Percentiles rank a stretch among this genome's conserved stretches.
Conservation (phyloP, 2,888 invertebrate genomes). For the Fabriciana adippe region DNA sequence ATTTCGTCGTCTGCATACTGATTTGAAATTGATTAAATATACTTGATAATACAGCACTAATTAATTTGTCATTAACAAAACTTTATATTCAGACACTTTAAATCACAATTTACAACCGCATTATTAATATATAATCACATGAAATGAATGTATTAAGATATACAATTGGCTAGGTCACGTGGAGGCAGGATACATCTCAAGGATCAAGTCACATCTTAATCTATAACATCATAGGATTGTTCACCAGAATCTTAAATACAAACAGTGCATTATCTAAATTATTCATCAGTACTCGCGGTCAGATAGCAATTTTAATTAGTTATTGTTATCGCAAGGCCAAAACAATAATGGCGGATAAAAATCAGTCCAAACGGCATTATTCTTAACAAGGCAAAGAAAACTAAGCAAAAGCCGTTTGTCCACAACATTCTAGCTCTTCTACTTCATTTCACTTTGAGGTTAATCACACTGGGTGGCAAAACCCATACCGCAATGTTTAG, state of each 20-base stretch:
- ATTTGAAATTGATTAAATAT: slow-evolving; percentile 3
- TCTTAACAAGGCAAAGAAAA: slow-evolving; percentile 38
- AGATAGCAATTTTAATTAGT: slow-evolving; percentile 24
- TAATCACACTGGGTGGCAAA: slow-evolving; percentile 46
- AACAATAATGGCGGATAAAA: slow-evolving; percentile 25
- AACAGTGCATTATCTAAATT: slow-evolving; percentile 1
- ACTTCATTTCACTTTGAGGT: slow-evolving; percentile 45
- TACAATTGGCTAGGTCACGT: too few relatives aligned
- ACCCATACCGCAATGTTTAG: slow-evolving; percentile 40
- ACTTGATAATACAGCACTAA: background rate
- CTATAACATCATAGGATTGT: too few relatives aligned
- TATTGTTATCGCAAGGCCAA: slow-evolving; percentile 30
- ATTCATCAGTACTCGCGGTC: slow-evolving; percentile 1
- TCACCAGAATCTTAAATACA: background rate
- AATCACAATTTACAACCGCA: background rate
- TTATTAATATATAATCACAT: background rate
- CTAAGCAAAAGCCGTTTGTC: slow-evolving; percentile 33
- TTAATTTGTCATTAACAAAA: slow-evolving; percentile 13
- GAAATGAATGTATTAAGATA: too few relatives aligned
- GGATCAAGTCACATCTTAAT: too few relatives aligned
- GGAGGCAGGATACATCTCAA: too few relatives aligned
- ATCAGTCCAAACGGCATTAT: slow-evolving; percentile 31
- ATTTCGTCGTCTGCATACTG: slow-evolving; percentile 5
- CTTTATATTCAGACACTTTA: background rate
- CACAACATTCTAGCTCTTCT: slow-evolving; percentile 33